Evolutionary conservation across 2,888 invertebrate genomes (phyloP).

Genomic region (Dolichomitus sp.): DNA sequence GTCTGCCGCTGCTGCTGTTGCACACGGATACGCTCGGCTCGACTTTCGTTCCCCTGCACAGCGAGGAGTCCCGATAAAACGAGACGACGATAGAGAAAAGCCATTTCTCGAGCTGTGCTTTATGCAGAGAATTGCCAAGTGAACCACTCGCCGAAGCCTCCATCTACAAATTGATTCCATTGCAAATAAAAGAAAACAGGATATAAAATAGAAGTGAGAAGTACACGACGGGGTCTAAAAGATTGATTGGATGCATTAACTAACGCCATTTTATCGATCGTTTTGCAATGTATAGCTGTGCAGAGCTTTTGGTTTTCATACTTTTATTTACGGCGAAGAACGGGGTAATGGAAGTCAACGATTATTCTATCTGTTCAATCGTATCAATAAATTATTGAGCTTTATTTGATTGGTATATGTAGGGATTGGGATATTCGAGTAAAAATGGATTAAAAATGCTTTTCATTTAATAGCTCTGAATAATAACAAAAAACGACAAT

Average conservation of each 20-base stretch:
- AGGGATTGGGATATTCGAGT: too few species aligned
- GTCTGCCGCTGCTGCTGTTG: conserved; percentile 19
- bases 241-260: conserved; percentile 13
- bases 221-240: not conserved
- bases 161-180: conserved; percentile 29
- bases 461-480: too few species aligned
- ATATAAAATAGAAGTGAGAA: conserved; percentile 17
- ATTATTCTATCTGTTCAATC: not conserved
- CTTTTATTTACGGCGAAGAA: not conserved
- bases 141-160: not conserved
- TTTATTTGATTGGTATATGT: not conserved
- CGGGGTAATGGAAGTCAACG: not conserved
- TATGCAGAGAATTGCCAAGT: conserved; percentile 13
- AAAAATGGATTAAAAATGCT: too few species aligned
- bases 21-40: conserved; percentile 36
- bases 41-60: conserved; percentile 42
- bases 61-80: conserved; percentile 35
- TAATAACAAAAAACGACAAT: too few species aligned
- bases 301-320: not conserved
- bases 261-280: conserved; percentile 4
- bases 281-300: not conserved
- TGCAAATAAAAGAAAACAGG: not conserved
- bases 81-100: conserved; percentile 22
- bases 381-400: not conserved
- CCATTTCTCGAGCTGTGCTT: conserved; percentile 16